Percentiles rank a stretch among this genome's conserved stretches.
phyloP scores from a whole-genome alignment of 2,113 vertebrate species.

The Antechinus flavipes region DNA sequence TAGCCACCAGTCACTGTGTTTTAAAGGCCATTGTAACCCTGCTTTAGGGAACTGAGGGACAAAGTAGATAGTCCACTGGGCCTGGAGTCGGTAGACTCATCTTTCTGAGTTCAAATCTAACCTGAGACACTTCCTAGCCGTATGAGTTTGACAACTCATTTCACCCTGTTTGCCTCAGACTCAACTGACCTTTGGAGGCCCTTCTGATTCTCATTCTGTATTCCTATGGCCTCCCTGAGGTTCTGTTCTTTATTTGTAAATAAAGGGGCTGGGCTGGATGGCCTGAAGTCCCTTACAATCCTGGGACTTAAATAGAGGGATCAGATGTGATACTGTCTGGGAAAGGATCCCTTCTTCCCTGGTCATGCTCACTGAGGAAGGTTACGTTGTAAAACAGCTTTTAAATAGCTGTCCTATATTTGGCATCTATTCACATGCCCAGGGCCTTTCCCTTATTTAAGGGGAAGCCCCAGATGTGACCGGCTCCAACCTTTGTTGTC shows the following conservation, averaged over 20 bases:
- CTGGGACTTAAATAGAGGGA: too few relatives aligned
- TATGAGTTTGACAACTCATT: not conserved
- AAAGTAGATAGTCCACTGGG: not conserved
- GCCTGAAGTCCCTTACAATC: too few relatives aligned
- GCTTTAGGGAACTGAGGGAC: too few relatives aligned
- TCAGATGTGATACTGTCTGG: not conserved
- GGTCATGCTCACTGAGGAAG: not conserved
- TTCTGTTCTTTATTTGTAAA: not conserved
- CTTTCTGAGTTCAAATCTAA: not conserved
- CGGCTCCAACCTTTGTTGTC: not conserved
- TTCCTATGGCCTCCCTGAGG: not conserved
- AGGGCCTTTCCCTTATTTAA: not conserved
- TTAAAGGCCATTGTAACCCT: too few relatives aligned
- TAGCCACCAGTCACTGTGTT: too few relatives aligned
- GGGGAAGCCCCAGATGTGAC: not conserved
- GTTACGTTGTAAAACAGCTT: not conserved
- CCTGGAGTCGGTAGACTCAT: not conserved
- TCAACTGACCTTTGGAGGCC: not conserved
- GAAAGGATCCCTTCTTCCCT: not conserved
- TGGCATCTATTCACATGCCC: not conserved
- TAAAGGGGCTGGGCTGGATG: too few relatives aligned
- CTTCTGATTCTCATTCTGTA: slow-evolving; percentile 20
- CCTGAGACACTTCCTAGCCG: not conserved
- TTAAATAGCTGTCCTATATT: not conserved
- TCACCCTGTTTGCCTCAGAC: too few relatives aligned